Percentiles rank a stretch among this genome's conserved stretches.
phyloP scores from a whole-genome alignment of 2,113 vertebrate species.

The Poeciliopsis retropinna region DNA sequence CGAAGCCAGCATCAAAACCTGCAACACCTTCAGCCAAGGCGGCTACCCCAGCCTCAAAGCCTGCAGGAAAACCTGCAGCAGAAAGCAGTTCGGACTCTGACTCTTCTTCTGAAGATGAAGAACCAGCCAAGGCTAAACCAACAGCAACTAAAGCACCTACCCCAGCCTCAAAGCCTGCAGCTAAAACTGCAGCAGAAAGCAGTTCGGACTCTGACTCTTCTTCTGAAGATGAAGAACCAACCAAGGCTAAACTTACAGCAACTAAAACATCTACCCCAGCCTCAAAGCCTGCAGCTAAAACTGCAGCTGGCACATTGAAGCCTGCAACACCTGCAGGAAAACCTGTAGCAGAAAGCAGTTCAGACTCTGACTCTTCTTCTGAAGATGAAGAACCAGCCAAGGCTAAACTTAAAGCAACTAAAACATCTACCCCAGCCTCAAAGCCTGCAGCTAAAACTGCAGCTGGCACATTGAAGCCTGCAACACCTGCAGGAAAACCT shows the following conservation, averaged over 20 bases:
- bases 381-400: constrained; percentile 62
- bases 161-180: constrained; percentile 16
- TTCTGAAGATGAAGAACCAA: constrained; percentile 60
- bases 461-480: constrained; percentile 19
- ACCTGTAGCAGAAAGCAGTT: constrained; percentile 78
- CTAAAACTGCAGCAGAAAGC: constrained; percentile 23
- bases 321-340: constrained; percentile 42
- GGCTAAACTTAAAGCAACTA: constrained; percentile 22
- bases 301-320: constrained; percentile 26
- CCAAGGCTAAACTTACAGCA: constrained; percentile 32
- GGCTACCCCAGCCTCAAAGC: constrained; percentile 58
- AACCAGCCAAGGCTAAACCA: constrained; percentile 39
- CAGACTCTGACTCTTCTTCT: constrained; percentile 76
- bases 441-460: constrained; percentile 61
- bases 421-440: constrained; percentile 34
- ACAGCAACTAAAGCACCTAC: constrained; percentile 37
- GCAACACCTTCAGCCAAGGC: constrained; percentile 19
- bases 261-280: constrained; percentile 33
- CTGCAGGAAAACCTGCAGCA: constrained; percentile 39
- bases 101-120: constrained; percentile 75
- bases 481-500: constrained; percentile 37
- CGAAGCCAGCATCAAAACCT: constrained; percentile 28
- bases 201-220: constrained; percentile 46
- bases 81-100: constrained; percentile 86
- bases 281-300: constrained; percentile 63